Evolutionary conservation across 1,140 invertebrate species (phyloP).

Genomic region (Nilaparvata lugens): DNA sequence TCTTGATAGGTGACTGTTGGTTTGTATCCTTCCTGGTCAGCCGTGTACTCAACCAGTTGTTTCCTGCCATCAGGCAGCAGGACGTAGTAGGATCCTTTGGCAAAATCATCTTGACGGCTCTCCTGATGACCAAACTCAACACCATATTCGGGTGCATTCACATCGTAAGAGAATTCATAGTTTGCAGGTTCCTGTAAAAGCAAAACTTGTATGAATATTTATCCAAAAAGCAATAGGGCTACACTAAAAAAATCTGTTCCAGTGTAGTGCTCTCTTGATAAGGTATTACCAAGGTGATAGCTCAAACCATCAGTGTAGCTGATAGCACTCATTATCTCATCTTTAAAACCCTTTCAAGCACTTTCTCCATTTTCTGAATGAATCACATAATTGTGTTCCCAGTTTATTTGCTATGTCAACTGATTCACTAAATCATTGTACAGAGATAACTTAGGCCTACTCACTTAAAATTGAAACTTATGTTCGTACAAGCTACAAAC

Average conservation of each 20-base stretch:
- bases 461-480: too few species aligned
- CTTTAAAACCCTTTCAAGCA: too few species aligned
- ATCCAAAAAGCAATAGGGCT: neutral
- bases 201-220: conserved; percentile 4
- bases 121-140: conserved; percentile 73
- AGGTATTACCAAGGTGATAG: neutral
- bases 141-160: conserved; percentile 58
- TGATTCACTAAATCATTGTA: too few species aligned
- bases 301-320: neutral
- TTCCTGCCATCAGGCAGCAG: conserved; percentile 75
- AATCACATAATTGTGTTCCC: too few species aligned
- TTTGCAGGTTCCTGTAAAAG: conserved; percentile 61
- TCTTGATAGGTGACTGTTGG: conserved; percentile 47
- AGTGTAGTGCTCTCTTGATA: too few species aligned
- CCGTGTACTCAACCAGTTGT: conserved; percentile 74
- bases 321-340: neutral
- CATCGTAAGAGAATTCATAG: conserved; percentile 78
- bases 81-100: conserved; percentile 75
- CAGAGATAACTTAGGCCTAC: too few species aligned
- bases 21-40: conserved; percentile 69
- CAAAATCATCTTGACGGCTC: conserved; percentile 63
- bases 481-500: too few species aligned
- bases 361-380: too few species aligned
- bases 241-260: too few species aligned
- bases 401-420: too few species aligned